phyloP scores from a whole-genome alignment of 2,797 vertebrate species.

The Decapterus maruadsi region DNA sequence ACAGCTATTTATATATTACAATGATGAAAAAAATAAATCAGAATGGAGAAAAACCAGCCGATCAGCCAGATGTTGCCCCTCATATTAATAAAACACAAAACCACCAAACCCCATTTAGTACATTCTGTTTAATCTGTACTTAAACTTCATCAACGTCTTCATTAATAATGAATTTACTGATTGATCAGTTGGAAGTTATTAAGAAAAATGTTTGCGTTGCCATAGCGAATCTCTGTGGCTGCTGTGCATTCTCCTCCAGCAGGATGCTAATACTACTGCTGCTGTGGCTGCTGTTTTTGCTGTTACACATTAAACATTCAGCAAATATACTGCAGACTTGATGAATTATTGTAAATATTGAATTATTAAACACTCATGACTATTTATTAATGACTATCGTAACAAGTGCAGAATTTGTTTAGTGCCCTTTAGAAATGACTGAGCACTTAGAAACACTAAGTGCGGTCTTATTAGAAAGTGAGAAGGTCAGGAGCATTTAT shows the following conservation, averaged over 20 bases:
- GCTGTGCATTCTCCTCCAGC: not conserved
- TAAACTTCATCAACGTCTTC: not conserved
- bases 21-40: not conserved
- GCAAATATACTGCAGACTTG: constrained; percentile 13
- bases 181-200: not conserved
- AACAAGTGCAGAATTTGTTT: not conserved
- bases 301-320: constrained; percentile 14
- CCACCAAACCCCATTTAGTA: too few relatives aligned
- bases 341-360: constrained; percentile 5
- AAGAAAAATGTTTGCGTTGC: not conserved
- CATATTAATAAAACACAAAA: not conserved
- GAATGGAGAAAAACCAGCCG: too few relatives aligned
- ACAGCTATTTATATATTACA: not conserved
- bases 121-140: too few relatives aligned
- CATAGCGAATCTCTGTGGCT: not conserved
- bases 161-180: not conserved
- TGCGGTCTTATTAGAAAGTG: not conserved
- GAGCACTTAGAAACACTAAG: not conserved
- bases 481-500: not conserved
- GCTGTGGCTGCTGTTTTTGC: not conserved
- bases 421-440: not conserved
- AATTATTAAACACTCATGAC: not conserved
- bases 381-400: constrained; percentile 3
- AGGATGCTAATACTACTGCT: not conserved
- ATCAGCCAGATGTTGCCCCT: not conserved